Evolutionary conservation across 2,113 vertebrate species (phyloP).

Genomic region (Synchiropus splendidus): DNA sequence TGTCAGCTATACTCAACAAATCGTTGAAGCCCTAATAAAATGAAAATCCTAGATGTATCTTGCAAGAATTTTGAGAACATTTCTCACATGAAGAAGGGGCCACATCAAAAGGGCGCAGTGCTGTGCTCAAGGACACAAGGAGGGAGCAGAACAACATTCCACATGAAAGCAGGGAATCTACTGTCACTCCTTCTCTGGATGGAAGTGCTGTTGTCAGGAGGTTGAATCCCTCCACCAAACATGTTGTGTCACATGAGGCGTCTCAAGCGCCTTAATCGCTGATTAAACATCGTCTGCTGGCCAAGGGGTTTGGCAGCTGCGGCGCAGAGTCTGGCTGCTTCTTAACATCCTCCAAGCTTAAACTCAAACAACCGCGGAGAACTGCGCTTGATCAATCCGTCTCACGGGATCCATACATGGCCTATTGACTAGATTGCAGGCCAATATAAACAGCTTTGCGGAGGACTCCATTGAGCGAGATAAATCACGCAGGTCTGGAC

Average conservation of each 20-base stretch:
- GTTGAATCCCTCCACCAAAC: slow-evolving; percentile 27
- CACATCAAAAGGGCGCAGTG: slow-evolving; percentile 58
- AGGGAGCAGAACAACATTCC: slow-evolving; percentile 45
- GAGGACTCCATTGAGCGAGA: slow-evolving; percentile 13
- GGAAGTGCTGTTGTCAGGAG: slow-evolving; percentile 29
- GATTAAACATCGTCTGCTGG: slow-evolving; percentile 55
- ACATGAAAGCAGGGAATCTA: slow-evolving; percentile 31
- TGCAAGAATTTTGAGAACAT: too few species aligned
- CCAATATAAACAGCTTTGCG: slow-evolving; percentile 29
- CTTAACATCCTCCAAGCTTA: slow-evolving; percentile 50
- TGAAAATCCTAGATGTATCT: too few species aligned
- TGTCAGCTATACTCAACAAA: too few species aligned
- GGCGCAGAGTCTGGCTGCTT: slow-evolving; percentile 33
- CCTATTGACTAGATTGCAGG: slow-evolving; percentile 20
- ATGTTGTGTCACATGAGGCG: slow-evolving; percentile 57
- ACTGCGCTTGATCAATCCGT: slow-evolving; percentile 37
- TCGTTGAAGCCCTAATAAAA: too few species aligned
- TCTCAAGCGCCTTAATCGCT: slow-evolving; percentile 49
- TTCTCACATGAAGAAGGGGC: slow-evolving; percentile 38
- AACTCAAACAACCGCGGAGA: slow-evolving; percentile 57
- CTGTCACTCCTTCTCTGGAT: slow-evolving; percentile 26
- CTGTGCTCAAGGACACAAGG: slow-evolving; percentile 36
- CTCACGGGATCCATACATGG: slow-evolving; percentile 38
- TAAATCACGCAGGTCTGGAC: slow-evolving; percentile 36
- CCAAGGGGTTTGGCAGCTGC: slow-evolving; percentile 43